These are phyloP conservation scores for Phaenicophaeus curvirostris DNA, from an alignment of 2,797 vertebrate genomes.

Conservation along the genomic window DNA sequence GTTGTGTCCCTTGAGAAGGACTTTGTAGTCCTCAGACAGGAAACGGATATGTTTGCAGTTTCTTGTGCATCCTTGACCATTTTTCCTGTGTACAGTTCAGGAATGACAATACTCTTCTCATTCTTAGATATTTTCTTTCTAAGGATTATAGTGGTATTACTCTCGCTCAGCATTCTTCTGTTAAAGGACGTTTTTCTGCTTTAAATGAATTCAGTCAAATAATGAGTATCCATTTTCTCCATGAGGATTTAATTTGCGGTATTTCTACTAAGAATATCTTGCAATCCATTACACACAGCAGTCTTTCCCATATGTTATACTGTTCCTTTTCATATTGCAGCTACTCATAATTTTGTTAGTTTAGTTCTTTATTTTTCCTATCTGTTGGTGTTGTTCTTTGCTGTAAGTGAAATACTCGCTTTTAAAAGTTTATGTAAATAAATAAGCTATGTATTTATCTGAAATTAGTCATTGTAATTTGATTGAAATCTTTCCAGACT, in stretches of 20 bases:
- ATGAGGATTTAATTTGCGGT: conserved; percentile 1
- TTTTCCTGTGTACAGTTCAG: conserved; percentile 69
- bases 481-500: not conserved
- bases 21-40: conserved; percentile 60
- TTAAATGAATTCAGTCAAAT: not conserved
- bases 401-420: not conserved
- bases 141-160: conserved; percentile 18
- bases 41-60: conserved; percentile 57
- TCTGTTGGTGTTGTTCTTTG: not conserved
- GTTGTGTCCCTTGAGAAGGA: conserved; percentile 16
- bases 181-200: not conserved
- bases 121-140: conserved; percentile 58
- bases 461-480: not conserved
- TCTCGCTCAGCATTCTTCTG: not conserved
- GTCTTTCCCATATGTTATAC: not conserved
- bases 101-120: conserved; percentile 50
- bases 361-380: not conserved
- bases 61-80: conserved; percentile 62
- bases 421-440: not conserved
- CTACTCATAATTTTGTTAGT: not conserved
- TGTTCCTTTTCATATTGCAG: not conserved
- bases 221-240: conserved; percentile 5
- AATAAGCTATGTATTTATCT: not conserved
- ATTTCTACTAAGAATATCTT: not conserved
- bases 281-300: not conserved